Base-by-base conservation (phyloP, 92 coral and sea anemone genomes). In the Phenganax subtilis region DNA sequence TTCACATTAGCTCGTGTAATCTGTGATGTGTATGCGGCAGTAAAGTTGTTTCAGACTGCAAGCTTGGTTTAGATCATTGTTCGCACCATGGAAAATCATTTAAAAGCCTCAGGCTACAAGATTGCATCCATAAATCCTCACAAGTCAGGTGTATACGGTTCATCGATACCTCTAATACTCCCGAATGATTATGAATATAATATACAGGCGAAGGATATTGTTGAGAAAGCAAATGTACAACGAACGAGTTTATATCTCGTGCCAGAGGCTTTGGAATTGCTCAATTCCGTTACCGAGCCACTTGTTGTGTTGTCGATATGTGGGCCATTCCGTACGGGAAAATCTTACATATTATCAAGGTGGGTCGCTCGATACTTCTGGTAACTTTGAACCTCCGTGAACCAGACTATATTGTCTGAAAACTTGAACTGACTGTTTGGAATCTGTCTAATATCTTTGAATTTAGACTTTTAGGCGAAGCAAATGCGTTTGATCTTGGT, bases 301-400 rank as follows among this genome's bases (percentile, higher is more conserved):
- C 72, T 79, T 7, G 83, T 74, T 79, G 52, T 79, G 20, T n/a
- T 79, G 16, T n/a, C 83, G 44, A 79, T 79, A 63, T 79, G 83
- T 29, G 83, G 83, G 14, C 83, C 83, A 25, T 63, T 79, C 74
- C 73, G 83, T 8, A 79, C 83, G 17, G 83, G 83, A 8, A 79
- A 79, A 51, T 79, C 83, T 20, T 79, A 79, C 31, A 79, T 79
- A 17, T 51, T 79, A 56, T 79, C 83, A 17, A 79, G 83, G 83
- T 79, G 54, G 8, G 74, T 64, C 28, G 61, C 57, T 28, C n/a
- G 51, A 54, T 6, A 29, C 16, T 29, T 20, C 8, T 30, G 52
- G 57, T 52, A 59, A 1, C 25, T 20, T 59, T 14, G 65, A 7
- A 20, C 16, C 65, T 1, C 65, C 1, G 65, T 59, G 3, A 59